Evolutionary conservation across 2,797 vertebrate genomes (phyloP).

Genomic region (Morus bassanus): DNA sequence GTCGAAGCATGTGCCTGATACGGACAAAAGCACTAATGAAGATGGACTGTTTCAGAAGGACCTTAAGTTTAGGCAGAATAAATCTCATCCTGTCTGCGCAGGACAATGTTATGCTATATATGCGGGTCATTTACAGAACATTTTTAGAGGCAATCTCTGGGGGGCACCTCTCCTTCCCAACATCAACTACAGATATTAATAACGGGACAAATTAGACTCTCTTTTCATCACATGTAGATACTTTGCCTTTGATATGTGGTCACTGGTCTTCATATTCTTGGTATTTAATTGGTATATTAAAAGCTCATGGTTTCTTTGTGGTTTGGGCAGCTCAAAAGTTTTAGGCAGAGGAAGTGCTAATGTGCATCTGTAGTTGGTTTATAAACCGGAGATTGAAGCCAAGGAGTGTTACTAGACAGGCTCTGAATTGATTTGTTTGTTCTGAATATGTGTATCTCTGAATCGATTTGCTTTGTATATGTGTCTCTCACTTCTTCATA

Average conservation of each 20-base stretch:
- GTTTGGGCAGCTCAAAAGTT: background rate
- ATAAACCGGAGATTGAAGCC: background rate
- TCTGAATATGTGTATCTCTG: background rate
- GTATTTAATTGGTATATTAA: constrained; percentile 7
- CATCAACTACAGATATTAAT: background rate
- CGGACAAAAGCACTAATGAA: background rate
- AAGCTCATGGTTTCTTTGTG: background rate
- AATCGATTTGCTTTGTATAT: background rate
- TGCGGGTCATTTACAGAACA: background rate
- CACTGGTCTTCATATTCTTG: background rate
- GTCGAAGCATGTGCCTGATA: background rate
- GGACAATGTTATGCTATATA: background rate
- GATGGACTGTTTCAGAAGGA: background rate
- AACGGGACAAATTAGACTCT: background rate
- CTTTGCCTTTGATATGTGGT: background rate
- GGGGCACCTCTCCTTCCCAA: background rate
- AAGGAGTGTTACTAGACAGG: background rate
- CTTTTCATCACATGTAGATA: background rate
- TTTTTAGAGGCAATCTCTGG: background rate
- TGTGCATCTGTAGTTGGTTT: background rate
- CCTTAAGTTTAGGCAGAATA: background rate
- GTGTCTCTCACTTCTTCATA: background rate
- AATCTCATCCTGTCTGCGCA: background rate
- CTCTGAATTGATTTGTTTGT: background rate
- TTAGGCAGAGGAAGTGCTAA: background rate